phyloP scores from a whole-genome alignment of 2,797 vertebrate genomes.

The Eulemur albifrons region DNA sequence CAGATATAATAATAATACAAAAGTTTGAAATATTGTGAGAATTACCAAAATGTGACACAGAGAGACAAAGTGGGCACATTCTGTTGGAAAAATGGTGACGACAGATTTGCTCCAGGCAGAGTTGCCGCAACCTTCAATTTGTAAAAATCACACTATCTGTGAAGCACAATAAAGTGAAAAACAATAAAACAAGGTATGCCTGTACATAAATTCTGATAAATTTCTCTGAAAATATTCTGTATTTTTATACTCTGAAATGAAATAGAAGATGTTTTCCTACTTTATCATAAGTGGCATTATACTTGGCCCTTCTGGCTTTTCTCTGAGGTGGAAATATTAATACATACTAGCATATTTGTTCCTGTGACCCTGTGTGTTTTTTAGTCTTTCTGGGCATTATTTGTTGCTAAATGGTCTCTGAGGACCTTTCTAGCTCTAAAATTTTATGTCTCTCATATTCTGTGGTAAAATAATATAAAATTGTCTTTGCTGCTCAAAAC shows the following conservation, averaged over 20 bases:
- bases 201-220: neutral
- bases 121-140: neutral
- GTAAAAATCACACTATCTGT: neutral
- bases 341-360: neutral
- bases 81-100: neutral
- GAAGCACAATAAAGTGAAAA: neutral
- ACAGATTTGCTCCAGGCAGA: neutral
- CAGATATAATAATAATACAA: neutral
- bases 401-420: neutral
- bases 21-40: neutral
- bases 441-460: neutral
- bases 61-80: neutral
- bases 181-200: neutral
- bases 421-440: neutral
- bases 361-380: neutral
- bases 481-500: constrained; percentile 19
- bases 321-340: neutral
- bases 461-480: neutral
- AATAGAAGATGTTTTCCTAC: neutral
- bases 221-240: neutral
- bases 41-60: neutral
- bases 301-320: neutral
- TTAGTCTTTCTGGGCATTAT: neutral
- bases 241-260: neutral
- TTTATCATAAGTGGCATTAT: neutral